phyloP scores from a whole-genome alignment of 2,888 invertebrate species.

The Cantharis rufa region DNA sequence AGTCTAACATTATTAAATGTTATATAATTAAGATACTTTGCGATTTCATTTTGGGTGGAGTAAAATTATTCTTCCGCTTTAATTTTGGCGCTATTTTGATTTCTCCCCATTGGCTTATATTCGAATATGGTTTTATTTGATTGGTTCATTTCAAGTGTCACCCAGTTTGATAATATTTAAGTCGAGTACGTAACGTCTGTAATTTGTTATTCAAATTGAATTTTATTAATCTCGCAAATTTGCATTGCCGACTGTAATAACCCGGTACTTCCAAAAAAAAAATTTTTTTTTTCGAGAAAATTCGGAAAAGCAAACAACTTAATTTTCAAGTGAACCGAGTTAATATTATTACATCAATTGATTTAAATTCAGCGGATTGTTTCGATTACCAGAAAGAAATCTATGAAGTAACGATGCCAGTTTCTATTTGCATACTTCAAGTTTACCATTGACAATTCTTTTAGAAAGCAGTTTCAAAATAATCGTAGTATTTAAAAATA shows the following conservation, averaged over 20 bases:
- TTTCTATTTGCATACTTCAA: neutral
- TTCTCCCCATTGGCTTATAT: neutral
- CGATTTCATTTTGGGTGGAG: neutral
- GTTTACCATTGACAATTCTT: neutral
- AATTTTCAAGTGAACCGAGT: neutral
- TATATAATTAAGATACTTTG: neutral
- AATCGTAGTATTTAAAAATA: neutral
- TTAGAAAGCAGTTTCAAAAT: neutral
- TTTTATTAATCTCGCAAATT: neutral
- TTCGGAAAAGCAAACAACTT: neutral
- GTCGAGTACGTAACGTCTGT: neutral
- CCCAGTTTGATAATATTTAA: no score
- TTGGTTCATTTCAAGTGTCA: neutral
- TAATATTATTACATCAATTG: neutral
- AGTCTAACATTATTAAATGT: neutral
- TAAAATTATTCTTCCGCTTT: neutral
- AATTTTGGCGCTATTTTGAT: neutral
- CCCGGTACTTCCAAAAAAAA: no score
- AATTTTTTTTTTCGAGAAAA: no score
- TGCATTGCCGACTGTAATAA: neutral
- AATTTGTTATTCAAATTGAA: neutral
- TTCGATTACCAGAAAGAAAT: neutral
- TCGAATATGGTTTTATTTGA: neutral
- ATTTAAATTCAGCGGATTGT: neutral
- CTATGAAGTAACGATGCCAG: neutral